Evolutionary conservation across 35 echinoderm and acorn worm species (phyloP).

Genomic region (Patiria miniata): DNA sequence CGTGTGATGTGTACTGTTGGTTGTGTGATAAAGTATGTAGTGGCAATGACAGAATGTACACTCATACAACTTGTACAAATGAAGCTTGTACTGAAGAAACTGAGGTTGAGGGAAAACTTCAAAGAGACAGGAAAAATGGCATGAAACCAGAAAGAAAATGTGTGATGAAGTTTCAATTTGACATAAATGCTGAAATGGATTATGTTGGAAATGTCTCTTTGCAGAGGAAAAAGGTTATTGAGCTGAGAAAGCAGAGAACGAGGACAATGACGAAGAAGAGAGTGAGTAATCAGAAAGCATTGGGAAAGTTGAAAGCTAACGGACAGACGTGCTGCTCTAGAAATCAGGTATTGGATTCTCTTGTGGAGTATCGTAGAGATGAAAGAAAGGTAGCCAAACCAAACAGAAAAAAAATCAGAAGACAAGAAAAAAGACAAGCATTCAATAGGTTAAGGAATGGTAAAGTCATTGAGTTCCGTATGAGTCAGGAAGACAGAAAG

Average conservation of each 20-base stretch:
- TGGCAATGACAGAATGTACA: too few species aligned
- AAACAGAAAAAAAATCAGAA: constrained; percentile 1
- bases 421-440: background rate
- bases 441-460: background rate
- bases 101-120: too few species aligned
- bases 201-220: too few species aligned
- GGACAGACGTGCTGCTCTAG: background rate
- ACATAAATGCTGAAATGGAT: too few species aligned
- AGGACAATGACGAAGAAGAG: background rate
- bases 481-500: background rate
- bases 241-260: background rate
- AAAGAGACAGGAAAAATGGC: too few species aligned
- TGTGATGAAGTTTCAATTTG: too few species aligned
- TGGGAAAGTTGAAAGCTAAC: too few species aligned
- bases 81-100: too few species aligned
- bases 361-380: background rate
- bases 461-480: background rate
- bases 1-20: too few species aligned
- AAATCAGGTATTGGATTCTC: background rate
- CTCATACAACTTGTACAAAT: too few species aligned
- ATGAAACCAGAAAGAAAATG: too few species aligned
- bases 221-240: background rate
- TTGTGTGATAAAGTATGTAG: too few species aligned
- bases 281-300: background rate
- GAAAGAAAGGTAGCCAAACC: background rate